Evolutionary conservation across 1,140 invertebrate genomes (phyloP).

Genomic region (Heliconius hermathena): DNA sequence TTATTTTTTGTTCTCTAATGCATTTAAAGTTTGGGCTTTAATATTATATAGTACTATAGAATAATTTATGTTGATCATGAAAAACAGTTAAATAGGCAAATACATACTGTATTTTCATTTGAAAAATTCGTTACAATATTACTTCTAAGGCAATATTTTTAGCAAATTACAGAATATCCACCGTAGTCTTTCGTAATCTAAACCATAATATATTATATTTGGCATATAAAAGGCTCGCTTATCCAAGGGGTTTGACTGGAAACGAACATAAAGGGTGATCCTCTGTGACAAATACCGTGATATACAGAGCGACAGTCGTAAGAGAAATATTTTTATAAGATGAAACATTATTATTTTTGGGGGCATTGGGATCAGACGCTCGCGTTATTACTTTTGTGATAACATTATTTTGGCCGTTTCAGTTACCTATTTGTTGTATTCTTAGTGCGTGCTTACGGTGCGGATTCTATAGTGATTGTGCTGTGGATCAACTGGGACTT

Average conservation of each 20-base stretch:
- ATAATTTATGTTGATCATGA: neutral
- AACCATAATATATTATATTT: constrained; percentile 82
- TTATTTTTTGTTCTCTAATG: neutral
- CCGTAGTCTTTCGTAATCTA: constrained; percentile 61
- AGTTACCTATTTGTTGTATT: constrained; percentile 32
- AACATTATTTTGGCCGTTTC: constrained; percentile 46
- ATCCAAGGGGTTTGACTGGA: constrained; percentile 82
- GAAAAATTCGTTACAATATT: neutral
- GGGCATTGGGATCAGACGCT: constrained; percentile 74
- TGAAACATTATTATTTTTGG: constrained; percentile 82
- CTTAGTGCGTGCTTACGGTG: neutral
- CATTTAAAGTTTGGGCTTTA: neutral
- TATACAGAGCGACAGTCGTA: constrained; percentile 80
- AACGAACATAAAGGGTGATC: constrained; percentile 82
- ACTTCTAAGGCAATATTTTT: neutral
- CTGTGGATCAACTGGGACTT: neutral
- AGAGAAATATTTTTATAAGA: constrained; percentile 82
- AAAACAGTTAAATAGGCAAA: neutral
- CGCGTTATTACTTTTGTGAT: constrained; percentile 60
- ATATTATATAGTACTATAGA: neutral
- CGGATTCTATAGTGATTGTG: neutral
- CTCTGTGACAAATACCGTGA: constrained; percentile 82
- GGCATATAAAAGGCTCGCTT: constrained; percentile 82
- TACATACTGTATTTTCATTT: neutral
- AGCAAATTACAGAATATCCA: constrained; percentile 49